Evolutionary conservation across 1,140 invertebrate genomes (phyloP).

Genomic region (Odontomachus brunneus): DNA sequence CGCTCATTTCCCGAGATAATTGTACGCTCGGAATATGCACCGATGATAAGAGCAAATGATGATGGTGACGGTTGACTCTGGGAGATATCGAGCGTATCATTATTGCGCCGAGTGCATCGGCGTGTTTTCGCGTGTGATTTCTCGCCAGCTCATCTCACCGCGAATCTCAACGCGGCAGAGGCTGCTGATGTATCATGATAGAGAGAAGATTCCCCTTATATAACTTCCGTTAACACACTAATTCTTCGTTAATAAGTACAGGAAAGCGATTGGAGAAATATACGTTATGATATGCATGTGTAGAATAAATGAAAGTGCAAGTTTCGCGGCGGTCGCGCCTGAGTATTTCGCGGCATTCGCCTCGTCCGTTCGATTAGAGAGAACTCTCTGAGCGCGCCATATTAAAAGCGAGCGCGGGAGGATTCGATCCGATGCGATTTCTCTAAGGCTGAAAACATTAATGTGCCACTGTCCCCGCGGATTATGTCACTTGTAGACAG

Average conservation of each 20-base stretch:
- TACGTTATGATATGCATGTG: not conserved
- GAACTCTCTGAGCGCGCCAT: too few species aligned
- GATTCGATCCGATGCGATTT: not conserved
- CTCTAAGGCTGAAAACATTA: slow-evolving; percentile 20
- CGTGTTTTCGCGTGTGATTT: too few species aligned
- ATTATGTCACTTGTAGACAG: slow-evolving; percentile 77
- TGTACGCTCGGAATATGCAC: not conserved
- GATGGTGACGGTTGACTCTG: not conserved
- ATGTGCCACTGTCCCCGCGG: slow-evolving; percentile 44
- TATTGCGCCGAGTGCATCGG: not conserved
- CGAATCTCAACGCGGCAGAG: too few species aligned
- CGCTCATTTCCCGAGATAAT: slow-evolving; percentile 27
- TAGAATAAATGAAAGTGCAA: slow-evolving; percentile 4
- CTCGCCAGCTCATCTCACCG: too few species aligned
- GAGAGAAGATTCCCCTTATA: not conserved
- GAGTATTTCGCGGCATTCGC: not conserved
- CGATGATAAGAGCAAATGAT: not conserved
- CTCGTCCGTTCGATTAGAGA: not conserved
- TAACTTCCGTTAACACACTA: not conserved
- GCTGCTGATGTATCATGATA: too few species aligned
- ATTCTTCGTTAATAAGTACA: not conserved
- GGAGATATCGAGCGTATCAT: not conserved
- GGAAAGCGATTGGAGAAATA: not conserved
- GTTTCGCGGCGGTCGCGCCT: not conserved
- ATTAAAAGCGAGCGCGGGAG: not conserved